Conservation (phyloP, 2,113 vertebrate species). For the Turdus rufiventris region DNA sequence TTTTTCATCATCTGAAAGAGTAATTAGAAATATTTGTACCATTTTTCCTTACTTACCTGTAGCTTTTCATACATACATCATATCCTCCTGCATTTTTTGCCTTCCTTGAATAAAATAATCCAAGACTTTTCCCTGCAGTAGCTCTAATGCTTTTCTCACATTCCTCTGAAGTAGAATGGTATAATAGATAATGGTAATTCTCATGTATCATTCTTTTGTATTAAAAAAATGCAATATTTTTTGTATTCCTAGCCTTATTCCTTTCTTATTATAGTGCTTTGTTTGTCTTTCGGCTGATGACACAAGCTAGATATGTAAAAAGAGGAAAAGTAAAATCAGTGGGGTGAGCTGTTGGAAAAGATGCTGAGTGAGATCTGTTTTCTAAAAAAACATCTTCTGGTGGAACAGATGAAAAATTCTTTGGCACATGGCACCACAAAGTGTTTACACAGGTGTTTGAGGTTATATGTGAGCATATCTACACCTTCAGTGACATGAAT, state of each 20-base stretch:
- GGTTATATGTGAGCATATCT: not conserved
- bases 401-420: not conserved
- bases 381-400: not conserved
- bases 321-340: not conserved
- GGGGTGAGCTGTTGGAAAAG: not conserved
- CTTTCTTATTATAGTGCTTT: not conserved
- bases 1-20: not conserved
- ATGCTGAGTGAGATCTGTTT: not conserved
- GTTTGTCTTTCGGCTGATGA: not conserved
- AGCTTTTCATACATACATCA: not conserved
- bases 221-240: not conserved
- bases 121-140: not conserved
- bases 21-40: not conserved
- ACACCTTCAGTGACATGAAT: not conserved
- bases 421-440: not conserved
- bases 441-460: not conserved
- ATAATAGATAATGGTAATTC: not conserved
- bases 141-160: not conserved
- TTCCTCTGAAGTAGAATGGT: not conserved
- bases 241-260: not conserved
- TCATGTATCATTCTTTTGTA: not conserved
- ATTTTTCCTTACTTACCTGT: not conserved
- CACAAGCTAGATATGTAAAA: not conserved
- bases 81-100: not conserved
- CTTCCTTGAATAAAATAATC: not conserved